These are phyloP conservation scores for Cephus pulcher DNA, from an alignment of 2,888 invertebrate species.

Conservation along the genomic window DNA sequence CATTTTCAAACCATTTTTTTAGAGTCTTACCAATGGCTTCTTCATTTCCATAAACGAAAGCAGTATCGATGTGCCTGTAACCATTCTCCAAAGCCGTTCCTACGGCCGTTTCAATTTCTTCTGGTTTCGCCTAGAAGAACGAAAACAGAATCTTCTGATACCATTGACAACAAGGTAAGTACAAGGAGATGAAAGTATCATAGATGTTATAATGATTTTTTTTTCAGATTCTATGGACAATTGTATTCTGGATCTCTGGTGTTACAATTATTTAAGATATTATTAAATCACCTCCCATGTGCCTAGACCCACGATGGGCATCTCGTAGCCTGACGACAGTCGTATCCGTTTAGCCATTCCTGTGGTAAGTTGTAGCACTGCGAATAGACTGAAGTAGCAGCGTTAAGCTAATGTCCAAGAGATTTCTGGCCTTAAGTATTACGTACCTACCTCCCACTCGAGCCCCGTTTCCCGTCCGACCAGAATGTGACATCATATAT, in stretches of 20 bases:
- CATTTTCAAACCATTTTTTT: slow-evolving; percentile 74
- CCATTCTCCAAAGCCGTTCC: slow-evolving; percentile 76
- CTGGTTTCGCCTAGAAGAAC: slow-evolving; percentile 71
- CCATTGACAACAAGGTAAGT: neutral
- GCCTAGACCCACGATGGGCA: slow-evolving; percentile 80
- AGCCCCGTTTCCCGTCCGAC: no score
- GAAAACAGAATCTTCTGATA: neutral
- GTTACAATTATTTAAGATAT: neutral
- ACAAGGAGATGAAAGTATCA: neutral
- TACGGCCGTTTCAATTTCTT: slow-evolving; percentile 75
- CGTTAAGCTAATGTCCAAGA: no score
- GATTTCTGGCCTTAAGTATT: no score
- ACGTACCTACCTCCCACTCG: no score
- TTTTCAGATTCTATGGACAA: neutral
- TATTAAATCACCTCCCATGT: slow-evolving; percentile 75
- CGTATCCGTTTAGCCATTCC: slow-evolving; percentile 43
- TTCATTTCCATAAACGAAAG: slow-evolving; percentile 84
- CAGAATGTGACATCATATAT: no score
- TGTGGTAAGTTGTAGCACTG: neutral
- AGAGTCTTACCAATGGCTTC: slow-evolving; percentile 78
- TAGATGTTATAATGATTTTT: neutral
- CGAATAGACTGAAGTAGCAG: neutral
- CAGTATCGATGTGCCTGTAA: slow-evolving; percentile 84
- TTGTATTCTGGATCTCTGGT: neutral
- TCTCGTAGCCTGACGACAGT: slow-evolving; percentile 67